A percentile compares a stretch with the other conserved stretches of the same genome.
Conservation (phyloP, 2,113 vertebrate genomes). For the Hucho hucho region DNA sequence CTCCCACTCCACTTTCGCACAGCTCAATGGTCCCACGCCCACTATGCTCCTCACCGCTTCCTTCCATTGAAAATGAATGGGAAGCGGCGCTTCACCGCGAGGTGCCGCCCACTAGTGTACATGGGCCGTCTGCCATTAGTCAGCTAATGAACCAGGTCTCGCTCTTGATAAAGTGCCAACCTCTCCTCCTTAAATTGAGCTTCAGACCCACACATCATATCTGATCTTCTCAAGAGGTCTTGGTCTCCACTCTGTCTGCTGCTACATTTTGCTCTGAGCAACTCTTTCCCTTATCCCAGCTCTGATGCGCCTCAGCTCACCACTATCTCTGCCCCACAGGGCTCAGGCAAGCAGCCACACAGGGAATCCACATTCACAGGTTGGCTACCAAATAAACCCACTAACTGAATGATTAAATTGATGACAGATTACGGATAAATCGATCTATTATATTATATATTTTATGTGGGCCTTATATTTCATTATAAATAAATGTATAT, state of each 20-base stretch:
- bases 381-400: too few species aligned
- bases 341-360: neutral
- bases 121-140: too few species aligned
- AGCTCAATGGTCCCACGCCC: too few species aligned
- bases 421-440: too few species aligned
- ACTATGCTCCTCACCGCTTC: too few species aligned
- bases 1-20: too few species aligned
- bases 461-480: neutral
- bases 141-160: neutral
- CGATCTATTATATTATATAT: neutral
- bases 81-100: too few species aligned
- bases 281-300: constrained; percentile 59
- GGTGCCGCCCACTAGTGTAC: too few species aligned
- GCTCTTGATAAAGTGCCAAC: neutral
- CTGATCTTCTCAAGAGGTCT: constrained; percentile 69
- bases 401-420: too few species aligned
- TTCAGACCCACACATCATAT: constrained; percentile 46
- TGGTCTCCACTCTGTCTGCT: constrained; percentile 79
- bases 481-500: neutral
- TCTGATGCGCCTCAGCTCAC: constrained; percentile 28
- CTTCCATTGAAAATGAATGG: too few species aligned
- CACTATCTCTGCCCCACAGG: constrained; percentile 14
- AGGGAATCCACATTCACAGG: constrained; percentile 4
- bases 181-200: neutral
- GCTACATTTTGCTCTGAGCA: constrained; percentile 49